A percentile compares a stretch with the other conserved stretches of the same genome.
These are phyloP conservation scores for Oligia strigilis DNA, from an alignment of 2,888 invertebrate genomes.

Conservation along the genomic window DNA sequence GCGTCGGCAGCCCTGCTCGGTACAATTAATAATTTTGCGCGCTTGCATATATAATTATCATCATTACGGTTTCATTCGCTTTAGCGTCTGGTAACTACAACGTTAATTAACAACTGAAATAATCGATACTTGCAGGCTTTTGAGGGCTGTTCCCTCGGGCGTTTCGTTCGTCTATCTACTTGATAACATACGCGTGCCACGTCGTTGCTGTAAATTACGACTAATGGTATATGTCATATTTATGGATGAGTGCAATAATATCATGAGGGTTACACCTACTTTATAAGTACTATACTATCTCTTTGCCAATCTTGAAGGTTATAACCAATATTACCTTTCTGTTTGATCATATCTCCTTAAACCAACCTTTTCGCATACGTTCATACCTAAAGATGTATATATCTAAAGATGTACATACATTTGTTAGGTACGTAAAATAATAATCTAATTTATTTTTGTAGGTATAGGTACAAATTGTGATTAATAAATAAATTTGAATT, in stretches of 20 bases:
- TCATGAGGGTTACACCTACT: not conserved
- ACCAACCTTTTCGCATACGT: not conserved
- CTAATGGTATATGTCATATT: slow-evolving; percentile 36
- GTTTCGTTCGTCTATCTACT: slow-evolving; percentile 6
- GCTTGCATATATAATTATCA: slow-evolving; percentile 64
- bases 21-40: slow-evolving; percentile 71
- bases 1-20: slow-evolving; percentile 65
- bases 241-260: slow-evolving; percentile 20
- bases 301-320: slow-evolving; percentile 4
- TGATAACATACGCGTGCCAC: slow-evolving; percentile 17
- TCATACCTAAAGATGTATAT: not conserved
- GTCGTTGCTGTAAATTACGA: slow-evolving; percentile 26
- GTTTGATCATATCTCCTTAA: not conserved
- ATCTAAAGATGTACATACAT: no score
- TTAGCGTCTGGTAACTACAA: slow-evolving; percentile 51
- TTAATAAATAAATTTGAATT: no score
- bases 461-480: no score
- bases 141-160: slow-evolving; percentile 13
- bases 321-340: slow-evolving; percentile 33
- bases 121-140: slow-evolving; percentile 55
- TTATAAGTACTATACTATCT: not conserved
- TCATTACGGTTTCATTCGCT: slow-evolving; percentile 61
- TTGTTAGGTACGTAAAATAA: not conserved
- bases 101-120: slow-evolving; percentile 51
- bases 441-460: no score